Percentiles rank a stretch among this genome's conserved stretches.
These are phyloP conservation scores for Cheilosia vernalis DNA, from an alignment of 2,888 invertebrate species.

Conservation along the genomic window DNA sequence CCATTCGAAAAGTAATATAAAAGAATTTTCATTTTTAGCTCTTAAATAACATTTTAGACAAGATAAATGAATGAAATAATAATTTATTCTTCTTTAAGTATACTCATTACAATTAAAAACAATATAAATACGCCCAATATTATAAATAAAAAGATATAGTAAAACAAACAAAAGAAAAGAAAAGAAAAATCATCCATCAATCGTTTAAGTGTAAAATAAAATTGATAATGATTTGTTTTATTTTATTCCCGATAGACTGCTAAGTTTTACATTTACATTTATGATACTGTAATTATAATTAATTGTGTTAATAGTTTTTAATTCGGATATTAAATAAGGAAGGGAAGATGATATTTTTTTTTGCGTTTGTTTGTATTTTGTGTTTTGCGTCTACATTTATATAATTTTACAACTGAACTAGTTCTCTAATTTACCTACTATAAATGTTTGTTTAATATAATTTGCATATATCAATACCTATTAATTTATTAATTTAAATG, in stretches of 20 bases:
- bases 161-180: constrained; percentile 48
- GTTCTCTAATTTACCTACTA: constrained; percentile 14
- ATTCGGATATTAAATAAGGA: constrained; percentile 44
- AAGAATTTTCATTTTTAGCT: constrained; percentile 49
- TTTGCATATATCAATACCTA: constrained; percentile 54
- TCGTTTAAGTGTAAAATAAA: constrained; percentile 69
- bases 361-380: constrained; percentile 35
- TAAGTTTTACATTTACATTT: constrained; percentile 59
- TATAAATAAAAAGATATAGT: constrained; percentile 44
- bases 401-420: constrained; percentile 19
- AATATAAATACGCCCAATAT: constrained; percentile 75
- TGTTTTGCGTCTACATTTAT: constrained; percentile 7
- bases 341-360: constrained; percentile 46
- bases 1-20: constrained; percentile 49
- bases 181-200: constrained; percentile 45
- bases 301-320: constrained; percentile 73
- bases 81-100: constrained; percentile 74
- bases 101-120: constrained; percentile 68
- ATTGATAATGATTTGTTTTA: constrained; percentile 54
- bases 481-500: constrained; percentile 64
- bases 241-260: constrained; percentile 70
- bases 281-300: constrained; percentile 49
- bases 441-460: constrained; percentile 22
- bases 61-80: constrained; percentile 49
- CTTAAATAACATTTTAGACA: constrained; percentile 46